A percentile compares a stretch with the other conserved stretches of the same genome.
These are phyloP conservation scores for Physella acuta DNA, from an alignment of 1,140 invertebrate genomes.

Conservation along the genomic window DNA sequence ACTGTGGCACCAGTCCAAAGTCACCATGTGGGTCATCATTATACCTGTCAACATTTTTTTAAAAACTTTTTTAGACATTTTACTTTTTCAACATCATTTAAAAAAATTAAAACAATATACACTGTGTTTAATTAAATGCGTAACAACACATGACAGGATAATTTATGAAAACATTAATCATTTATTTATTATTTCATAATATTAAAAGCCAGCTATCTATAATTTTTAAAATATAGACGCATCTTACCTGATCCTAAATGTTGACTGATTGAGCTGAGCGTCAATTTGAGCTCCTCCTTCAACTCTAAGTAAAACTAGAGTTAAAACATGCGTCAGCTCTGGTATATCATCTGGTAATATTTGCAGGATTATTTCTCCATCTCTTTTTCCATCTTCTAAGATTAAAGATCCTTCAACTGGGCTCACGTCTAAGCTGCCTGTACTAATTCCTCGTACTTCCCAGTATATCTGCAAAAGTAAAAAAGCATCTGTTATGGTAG, in stretches of 20 bases:
- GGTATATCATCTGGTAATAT: constrained; percentile 50
- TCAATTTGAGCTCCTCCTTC: constrained; percentile 54
- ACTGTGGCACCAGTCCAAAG: constrained; percentile 41
- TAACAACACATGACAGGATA: too few species aligned
- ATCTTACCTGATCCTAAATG: constrained; percentile 50
- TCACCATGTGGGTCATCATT: constrained; percentile 57
- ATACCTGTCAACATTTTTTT: constrained; percentile 34
- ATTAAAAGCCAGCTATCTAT: too few species aligned
- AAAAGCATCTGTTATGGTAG: too few species aligned
- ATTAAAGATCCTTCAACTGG: constrained; percentile 43
- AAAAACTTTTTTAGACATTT: background rate
- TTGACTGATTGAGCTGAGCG: constrained; percentile 33
- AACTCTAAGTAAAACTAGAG: constrained; percentile 37
- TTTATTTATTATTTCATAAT: too few species aligned
- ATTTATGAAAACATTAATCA: too few species aligned
- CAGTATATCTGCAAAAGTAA: constrained; percentile 44
- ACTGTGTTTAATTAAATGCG: too few species aligned
- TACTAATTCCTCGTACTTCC: constrained; percentile 39
- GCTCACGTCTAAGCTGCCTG: constrained; percentile 36
- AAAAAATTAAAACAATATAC: too few species aligned
- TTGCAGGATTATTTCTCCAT: constrained; percentile 39
- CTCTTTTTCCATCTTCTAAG: constrained; percentile 36
- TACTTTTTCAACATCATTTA: too few species aligned
- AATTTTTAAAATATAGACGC: too few species aligned
- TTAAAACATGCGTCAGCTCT: constrained; percentile 51